Evolutionary conservation across 53 echinoderm and acorn worm genomes (phyloP).

Genomic region (Echinometra lucunter): DNA sequence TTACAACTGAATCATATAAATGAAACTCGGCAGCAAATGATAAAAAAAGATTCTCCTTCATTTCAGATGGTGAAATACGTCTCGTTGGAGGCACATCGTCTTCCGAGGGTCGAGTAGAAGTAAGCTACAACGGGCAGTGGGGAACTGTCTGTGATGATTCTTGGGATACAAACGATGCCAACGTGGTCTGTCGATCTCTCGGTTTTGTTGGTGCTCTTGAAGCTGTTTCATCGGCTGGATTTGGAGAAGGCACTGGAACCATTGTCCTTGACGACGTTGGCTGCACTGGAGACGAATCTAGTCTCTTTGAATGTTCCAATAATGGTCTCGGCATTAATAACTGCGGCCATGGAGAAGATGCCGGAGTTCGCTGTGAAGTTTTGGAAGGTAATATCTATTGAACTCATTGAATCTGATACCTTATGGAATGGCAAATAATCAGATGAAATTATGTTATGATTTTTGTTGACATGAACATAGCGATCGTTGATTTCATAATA

Average conservation of each 20-base stretch:
- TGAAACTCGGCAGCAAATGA: too few species aligned
- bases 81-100: background rate
- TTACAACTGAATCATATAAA: too few species aligned
- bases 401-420: too few species aligned
- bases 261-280: conserved; percentile 74
- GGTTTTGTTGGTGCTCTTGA: background rate
- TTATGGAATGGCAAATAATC: too few species aligned
- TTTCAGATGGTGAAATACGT: conserved; percentile 15
- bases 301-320: conserved; percentile 61
- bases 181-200: conserved; percentile 31
- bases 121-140: background rate
- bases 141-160: conserved; percentile 56
- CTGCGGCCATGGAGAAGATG: conserved; percentile 75
- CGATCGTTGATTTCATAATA: too few species aligned
- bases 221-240: conserved; percentile 30
- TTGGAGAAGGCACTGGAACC: conserved; percentile 63
- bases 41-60: too few species aligned
- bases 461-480: too few species aligned
- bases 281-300: conserved; percentile 60
- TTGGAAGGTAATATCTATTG: background rate
- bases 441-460: too few species aligned
- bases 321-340: conserved; percentile 63
- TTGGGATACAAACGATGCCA: conserved; percentile 31
- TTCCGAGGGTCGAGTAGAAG: conserved; percentile 33
- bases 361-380: conserved; percentile 63